A percentile compares a stretch with the other conserved stretches of the same genome.
These are phyloP conservation scores for Agrotis ipsilon DNA, from an alignment of 2,888 invertebrate genomes.

Conservation along the genomic window DNA sequence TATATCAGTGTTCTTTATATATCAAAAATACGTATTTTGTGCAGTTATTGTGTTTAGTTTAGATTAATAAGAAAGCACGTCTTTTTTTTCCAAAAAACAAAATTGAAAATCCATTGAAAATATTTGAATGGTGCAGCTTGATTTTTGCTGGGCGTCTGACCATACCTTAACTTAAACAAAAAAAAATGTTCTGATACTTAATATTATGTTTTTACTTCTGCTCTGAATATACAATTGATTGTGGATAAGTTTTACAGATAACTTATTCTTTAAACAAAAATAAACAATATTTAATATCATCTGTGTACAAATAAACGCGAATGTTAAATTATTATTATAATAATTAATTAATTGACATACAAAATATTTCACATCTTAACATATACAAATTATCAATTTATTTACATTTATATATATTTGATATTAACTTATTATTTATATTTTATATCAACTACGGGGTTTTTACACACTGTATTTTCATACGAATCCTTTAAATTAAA, in stretches of 20 bases:
- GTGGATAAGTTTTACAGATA: not conserved
- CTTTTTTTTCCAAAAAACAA: too few species aligned
- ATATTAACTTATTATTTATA: too few species aligned
- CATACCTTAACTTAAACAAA: too few species aligned
- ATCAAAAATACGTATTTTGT: not conserved
- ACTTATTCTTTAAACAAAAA: conserved; percentile 25
- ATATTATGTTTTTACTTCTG: conserved; percentile 18
- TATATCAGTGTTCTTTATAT: too few species aligned
- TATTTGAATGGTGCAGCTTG: too few species aligned
- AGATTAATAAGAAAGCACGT: too few species aligned
- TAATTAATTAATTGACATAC: conserved; percentile 11
- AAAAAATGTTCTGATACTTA: too few species aligned
- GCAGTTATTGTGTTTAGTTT: conserved; percentile 6
- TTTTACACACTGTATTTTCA: conserved; percentile 12
- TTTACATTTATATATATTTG: too few species aligned
- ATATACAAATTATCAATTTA: conserved; percentile 22
- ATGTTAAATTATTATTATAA: conserved; percentile 1
- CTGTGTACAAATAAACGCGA: conserved; percentile 35
- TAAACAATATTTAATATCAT: conserved; percentile 27
- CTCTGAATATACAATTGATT: conserved; percentile 26
- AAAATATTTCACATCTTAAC: conserved; percentile 21
- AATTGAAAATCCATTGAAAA: too few species aligned
- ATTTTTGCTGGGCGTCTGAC: too few species aligned
- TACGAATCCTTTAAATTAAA: conserved; percentile 2
- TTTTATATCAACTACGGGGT: conserved; percentile 24